phyloP scores from a whole-genome alignment of 1,140 invertebrate species.

The Penaeus chinensis region DNA sequence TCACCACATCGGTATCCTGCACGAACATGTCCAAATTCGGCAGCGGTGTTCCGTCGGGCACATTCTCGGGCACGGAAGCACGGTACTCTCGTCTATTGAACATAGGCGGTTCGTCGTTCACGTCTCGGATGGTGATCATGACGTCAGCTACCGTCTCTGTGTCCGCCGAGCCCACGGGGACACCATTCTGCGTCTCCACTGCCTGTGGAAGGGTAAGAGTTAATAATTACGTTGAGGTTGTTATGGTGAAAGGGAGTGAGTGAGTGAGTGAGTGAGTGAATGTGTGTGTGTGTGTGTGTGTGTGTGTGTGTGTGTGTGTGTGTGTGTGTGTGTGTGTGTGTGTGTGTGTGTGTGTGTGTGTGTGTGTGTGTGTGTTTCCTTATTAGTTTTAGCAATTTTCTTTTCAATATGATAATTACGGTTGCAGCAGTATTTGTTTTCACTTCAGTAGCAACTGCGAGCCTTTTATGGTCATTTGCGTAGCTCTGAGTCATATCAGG shows the following conservation, averaged over 20 bases:
- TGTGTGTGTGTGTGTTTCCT: no score
- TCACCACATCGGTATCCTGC: constrained; percentile 85
- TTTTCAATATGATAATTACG: neutral
- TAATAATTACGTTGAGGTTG: neutral
- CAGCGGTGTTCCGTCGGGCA: constrained; percentile 82
- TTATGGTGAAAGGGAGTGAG: neutral
- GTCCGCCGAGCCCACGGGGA: constrained; percentile 71
- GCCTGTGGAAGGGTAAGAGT: constrained; percentile 70
- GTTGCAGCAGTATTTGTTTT: neutral
- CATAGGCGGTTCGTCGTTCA: constrained; percentile 91
- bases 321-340: no score
- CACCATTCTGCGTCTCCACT: constrained; percentile 80
- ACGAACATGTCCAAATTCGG: constrained; percentile 87
- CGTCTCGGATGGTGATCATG: constrained; percentile 87
- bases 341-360: no score
- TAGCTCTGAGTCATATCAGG: no score
- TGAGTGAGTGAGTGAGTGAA: no score
- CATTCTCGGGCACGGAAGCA: constrained; percentile 84
- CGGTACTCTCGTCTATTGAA: constrained; percentile 78
- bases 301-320: no score
- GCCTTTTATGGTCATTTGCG: no score
- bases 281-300: no score
- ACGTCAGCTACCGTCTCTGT: constrained; percentile 68
- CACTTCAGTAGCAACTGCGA: no score
- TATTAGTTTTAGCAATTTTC: no score